phyloP scores from a whole-genome alignment of 1,140 invertebrate genomes.

The Cyclina sinensis region DNA sequence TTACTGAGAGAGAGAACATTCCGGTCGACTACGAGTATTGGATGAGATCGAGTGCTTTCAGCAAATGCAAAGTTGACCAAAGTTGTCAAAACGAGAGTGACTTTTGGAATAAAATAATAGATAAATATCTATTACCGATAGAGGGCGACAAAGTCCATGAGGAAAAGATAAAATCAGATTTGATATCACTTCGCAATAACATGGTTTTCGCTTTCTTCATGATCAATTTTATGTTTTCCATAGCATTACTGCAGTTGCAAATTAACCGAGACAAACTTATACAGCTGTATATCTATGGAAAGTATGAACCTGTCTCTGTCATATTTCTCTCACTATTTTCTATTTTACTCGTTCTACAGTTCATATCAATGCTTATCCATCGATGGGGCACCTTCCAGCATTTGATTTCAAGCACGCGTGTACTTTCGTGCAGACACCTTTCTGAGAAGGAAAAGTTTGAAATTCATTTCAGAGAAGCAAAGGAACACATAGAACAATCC shows the following conservation, averaged over 20 bases:
- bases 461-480: conserved; percentile 1
- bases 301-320: conserved; percentile 64
- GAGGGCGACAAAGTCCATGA: conserved; percentile 73
- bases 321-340: conserved; percentile 85
- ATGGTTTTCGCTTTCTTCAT: conserved; percentile 79
- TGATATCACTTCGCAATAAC: conserved; percentile 78
- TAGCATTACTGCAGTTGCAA: conserved; percentile 80
- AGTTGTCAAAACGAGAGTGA: conserved; percentile 6
- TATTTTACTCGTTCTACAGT: conserved; percentile 85
- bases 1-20: too few species aligned
- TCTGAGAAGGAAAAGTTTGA: not conserved
- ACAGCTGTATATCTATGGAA: conserved; percentile 43
- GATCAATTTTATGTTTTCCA: conserved; percentile 81
- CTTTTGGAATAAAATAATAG: conserved; percentile 71
- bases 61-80: not conserved
- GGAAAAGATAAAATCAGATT: conserved; percentile 83
- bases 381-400: conserved; percentile 98
- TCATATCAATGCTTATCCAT: conserved; percentile 87
- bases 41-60: conserved; percentile 35
- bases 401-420: conserved; percentile 95
- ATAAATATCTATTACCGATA: conserved; percentile 77
- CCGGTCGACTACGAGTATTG: too few species aligned
- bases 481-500: not conserved
- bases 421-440: not conserved
- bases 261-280: conserved; percentile 64